These are phyloP conservation scores for Ariopsis seemanni DNA, from an alignment of 2,113 vertebrate genomes.

Conservation along the genomic window DNA sequence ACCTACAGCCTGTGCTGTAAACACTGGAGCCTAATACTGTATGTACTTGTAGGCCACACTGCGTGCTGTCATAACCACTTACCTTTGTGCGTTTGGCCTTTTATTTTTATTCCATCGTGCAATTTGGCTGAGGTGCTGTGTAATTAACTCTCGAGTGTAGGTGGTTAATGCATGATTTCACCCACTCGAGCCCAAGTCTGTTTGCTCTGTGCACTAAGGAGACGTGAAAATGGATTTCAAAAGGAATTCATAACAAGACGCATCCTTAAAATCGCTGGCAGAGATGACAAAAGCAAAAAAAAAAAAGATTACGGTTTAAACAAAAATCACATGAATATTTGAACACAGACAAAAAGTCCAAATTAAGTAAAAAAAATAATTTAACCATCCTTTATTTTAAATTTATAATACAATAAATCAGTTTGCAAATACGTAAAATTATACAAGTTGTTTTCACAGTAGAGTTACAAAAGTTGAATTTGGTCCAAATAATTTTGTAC, in stretches of 20 bases:
- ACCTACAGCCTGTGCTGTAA: constrained; percentile 19
- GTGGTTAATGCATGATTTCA: constrained; percentile 31
- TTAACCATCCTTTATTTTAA: constrained; percentile 32
- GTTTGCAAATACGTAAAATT: constrained; percentile 17
- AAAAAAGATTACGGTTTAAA: not conserved
- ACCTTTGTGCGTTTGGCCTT: constrained; percentile 11
- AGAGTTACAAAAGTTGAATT: not conserved
- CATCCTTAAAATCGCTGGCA: not conserved
- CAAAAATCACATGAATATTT: too few species aligned
- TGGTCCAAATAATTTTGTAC: not conserved
- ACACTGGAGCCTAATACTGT: constrained; percentile 22
- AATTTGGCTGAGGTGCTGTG: constrained; percentile 15
- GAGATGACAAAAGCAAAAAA: not conserved
- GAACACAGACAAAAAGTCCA: not conserved
- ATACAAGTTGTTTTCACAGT: constrained; percentile 23
- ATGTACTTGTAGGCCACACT: constrained; percentile 14
- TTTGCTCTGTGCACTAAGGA: not conserved
- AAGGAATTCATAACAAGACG: not conserved
- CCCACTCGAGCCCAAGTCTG: constrained; percentile 17
- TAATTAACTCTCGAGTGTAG: constrained; percentile 30
- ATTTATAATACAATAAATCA: constrained; percentile 9
- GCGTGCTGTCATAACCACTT: constrained; percentile 21
- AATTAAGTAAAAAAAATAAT: constrained; percentile 13
- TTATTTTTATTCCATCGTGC: constrained; percentile 28
- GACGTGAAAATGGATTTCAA: not conserved